phyloP scores from a whole-genome alignment of 1,140 invertebrate species.

The Pachyrhynchus sulphureomaculatus region DNA sequence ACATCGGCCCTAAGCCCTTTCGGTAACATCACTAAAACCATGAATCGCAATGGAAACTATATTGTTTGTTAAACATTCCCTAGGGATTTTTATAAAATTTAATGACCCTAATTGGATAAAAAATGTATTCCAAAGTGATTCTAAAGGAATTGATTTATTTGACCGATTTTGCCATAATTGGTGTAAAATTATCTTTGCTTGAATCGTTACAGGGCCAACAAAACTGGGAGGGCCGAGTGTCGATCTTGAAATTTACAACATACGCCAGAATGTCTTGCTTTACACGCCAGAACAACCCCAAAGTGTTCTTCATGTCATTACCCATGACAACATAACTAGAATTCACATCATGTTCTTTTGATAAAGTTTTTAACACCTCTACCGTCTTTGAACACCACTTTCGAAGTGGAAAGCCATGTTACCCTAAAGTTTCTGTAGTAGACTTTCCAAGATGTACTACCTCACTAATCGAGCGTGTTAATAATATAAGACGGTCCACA shows the following conservation, averaged over 20 bases:
- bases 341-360: neutral
- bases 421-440: conserved; percentile 31
- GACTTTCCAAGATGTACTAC: neutral
- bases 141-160: conserved; percentile 46
- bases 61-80: neutral
- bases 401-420: conserved; percentile 20
- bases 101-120: conserved; percentile 11
- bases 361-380: neutral
- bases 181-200: conserved; percentile 51
- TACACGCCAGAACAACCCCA: neutral
- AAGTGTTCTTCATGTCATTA: neutral
- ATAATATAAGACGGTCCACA: conserved; percentile 42
- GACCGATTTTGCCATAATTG: conserved; percentile 50
- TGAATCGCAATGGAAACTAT: conserved; percentile 35
- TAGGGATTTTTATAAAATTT: conserved; percentile 29
- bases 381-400: neutral
- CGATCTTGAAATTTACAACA: conserved; percentile 36
- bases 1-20: conserved; percentile 44
- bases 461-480: conserved; percentile 23
- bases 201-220: conserved; percentile 42
- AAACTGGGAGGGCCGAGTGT: conserved; percentile 47
- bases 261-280: conserved; percentile 9
- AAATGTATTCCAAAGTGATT: conserved; percentile 29
- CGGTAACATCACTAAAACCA: conserved; percentile 49
- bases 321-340: neutral